Evolutionary conservation across 2,113 vertebrate species (phyloP), one percentile per base, ranked within the genome.

Genomic region (Aplodontia rufa): DNA sequence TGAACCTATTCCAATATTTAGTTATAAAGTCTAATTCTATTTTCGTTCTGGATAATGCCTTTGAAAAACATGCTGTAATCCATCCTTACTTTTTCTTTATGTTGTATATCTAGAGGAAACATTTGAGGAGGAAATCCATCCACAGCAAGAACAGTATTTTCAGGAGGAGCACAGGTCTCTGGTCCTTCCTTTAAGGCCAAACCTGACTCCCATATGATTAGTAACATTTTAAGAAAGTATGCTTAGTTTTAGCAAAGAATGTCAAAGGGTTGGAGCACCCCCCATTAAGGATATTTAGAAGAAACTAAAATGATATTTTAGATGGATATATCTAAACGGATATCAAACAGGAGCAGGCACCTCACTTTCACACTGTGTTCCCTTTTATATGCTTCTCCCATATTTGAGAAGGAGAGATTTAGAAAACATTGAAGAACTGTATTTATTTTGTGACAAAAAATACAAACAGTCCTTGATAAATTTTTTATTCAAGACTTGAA

Each of bases 401-500:
- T 37, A 20, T 66, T 86, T 76, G 20, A n/a, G 16, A 9, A 26
- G 0, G 0, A 49, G n/a, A 81, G 9, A 68, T n/a, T 10, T 3
- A 95, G 72, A 68, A 11, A 3, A 91, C 3, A 88, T 26, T 91
- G 26, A 0, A 89, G 60, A 40, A 87, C 72, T n/a, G 0, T 49
- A 24, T 89, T 93, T 82, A 72, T 19, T 79, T 72, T 87, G 8
- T n/a, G 22, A 55, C 62, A 60, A 74, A 76, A 91, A 45, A 68
- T 14, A 47, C 5, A 62, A 87, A 26, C 4, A 30, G 11, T 2
- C 1, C 17, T 87, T 80, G 37, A 62, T 24, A 19, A 58, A 5
- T 79, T 37, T 85, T 96, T 95, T 82, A 62, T 28, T 88, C 35
- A 87, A 82, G 4, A 66, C 7, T 71, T 78, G 40, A 92, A 35